phyloP scores from a whole-genome alignment of 2,113 vertebrate genomes.

The Osmerus eperlanus region DNA sequence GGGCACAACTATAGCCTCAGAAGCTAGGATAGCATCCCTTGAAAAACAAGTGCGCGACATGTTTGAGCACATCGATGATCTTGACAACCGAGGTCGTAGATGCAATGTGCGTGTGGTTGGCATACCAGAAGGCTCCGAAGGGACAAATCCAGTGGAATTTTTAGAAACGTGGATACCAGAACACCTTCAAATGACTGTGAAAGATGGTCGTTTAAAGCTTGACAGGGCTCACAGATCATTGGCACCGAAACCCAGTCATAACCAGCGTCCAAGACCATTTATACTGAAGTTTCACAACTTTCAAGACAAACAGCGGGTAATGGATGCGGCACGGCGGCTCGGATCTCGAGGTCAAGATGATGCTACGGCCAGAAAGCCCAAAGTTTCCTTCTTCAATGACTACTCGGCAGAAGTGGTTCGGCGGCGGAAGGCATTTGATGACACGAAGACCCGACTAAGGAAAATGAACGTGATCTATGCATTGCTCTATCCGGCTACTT shows the following conservation, averaged over 20 bases:
- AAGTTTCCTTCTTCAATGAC: too few relatives aligned
- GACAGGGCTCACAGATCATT: background rate
- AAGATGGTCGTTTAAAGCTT: background rate
- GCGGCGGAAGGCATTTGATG: too few relatives aligned
- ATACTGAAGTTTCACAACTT: background rate
- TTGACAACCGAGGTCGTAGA: background rate
- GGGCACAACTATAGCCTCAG: background rate
- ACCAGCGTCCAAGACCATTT: background rate
- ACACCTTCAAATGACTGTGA: background rate
- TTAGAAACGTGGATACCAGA: constrained; percentile 3
- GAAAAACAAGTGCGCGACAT: background rate
- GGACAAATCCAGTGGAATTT: background rate
- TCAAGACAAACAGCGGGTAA: background rate
- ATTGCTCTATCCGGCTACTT: too few relatives aligned
- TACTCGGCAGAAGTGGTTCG: too few relatives aligned
- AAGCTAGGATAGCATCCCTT: constrained; percentile 9
- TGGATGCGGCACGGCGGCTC: background rate
- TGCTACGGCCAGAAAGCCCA: background rate
- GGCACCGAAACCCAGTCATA: background rate
- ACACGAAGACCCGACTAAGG: too few relatives aligned
- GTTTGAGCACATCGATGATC: constrained; percentile 1
- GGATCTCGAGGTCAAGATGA: background rate
- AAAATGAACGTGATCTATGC: too few relatives aligned
- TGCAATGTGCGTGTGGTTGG: background rate
- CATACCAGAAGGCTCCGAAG: background rate